Base-by-base conservation (phyloP, 2,888 invertebrate species). In the Amblyjoppa fuscipennis region DNA sequence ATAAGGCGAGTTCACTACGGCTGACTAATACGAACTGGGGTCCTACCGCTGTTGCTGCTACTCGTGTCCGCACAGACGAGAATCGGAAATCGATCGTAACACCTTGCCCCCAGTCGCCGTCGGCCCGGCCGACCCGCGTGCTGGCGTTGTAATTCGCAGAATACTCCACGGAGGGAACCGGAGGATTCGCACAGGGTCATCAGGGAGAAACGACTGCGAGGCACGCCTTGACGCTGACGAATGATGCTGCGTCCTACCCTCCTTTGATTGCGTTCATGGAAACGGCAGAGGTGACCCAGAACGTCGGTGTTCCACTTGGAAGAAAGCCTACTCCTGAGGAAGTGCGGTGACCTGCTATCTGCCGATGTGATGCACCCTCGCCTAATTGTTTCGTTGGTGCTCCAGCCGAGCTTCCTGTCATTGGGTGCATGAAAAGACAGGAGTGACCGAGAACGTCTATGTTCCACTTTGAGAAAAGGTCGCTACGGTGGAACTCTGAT, bases 1-100 rank as follows among this genome's bases (percentile, higher is more conserved):
- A 85, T 85, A 85, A 79, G 75, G 74, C 78, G 45, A 76, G 69
- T 73, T 84, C 59, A 38, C 75, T 53, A 79, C 69, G 79, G 73
- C 79, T 81, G 74, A 69, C 81, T 85, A 85, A 85, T 81, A 78
- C 68, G 49, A 20, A 84, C 45, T 49, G n/a, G n/a, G 28, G 0
- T 6, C 59, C n/a, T 49, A 41, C 25, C 31, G 49, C 38, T 81
- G 70, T 70, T 70, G 75, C 81, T 70, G 34, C 31, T 64, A 20
- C 28, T 38, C 64, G 70, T 71, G 61, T 75, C 69, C 31, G 49
- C 49, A 45, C 71, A 75, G 28, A 75, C 49, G 68, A 74, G 74
- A 78, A 85, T 85, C 71, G 85, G 78, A 85, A 85, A 85, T 85
- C 85, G 85, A 85, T 85, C 56, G 69, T 25, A 45, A 81, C 85